These are phyloP conservation scores for Sphinx pinastri DNA, from an alignment of 2,888 invertebrate genomes.

Conservation along the genomic window DNA sequence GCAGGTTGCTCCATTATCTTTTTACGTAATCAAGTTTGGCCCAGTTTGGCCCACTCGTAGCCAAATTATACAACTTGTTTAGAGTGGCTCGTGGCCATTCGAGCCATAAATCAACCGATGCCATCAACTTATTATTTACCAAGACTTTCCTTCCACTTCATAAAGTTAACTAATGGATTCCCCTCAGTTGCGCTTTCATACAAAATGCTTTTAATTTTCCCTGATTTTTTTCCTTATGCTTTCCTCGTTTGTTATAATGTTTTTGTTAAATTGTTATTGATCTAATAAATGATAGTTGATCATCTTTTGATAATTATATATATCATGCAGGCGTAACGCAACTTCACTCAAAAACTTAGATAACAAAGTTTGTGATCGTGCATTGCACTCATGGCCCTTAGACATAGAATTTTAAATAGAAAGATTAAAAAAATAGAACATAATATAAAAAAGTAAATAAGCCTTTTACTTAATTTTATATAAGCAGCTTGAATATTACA, in stretches of 20 bases:
- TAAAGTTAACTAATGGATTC: slow-evolving; percentile 23
- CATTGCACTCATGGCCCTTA: too few relatives aligned
- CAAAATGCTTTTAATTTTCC: slow-evolving; percentile 16
- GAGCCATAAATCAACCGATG: slow-evolving; percentile 17
- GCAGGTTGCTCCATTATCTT: too few relatives aligned
- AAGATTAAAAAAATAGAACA: too few relatives aligned
- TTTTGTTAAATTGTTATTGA: background rate
- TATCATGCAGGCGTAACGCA: too few relatives aligned
- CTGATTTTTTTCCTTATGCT: background rate
- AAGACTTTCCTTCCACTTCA: slow-evolving; percentile 22
- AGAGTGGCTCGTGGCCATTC: slow-evolving; percentile 6
- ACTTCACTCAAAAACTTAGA: too few relatives aligned
- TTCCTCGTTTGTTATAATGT: background rate
- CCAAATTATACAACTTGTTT: background rate
- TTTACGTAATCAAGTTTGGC: too few relatives aligned
- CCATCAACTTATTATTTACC: slow-evolving; percentile 17
- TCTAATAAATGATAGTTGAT: background rate
- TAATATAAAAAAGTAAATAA: too few relatives aligned
- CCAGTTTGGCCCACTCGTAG: slow-evolving; percentile 9
- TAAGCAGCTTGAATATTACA: too few relatives aligned
- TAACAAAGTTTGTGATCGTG: too few relatives aligned
- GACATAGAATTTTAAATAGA: too few relatives aligned
- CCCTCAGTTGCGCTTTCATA: slow-evolving; percentile 21
- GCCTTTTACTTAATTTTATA: too few relatives aligned
- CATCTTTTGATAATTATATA: too few relatives aligned